Conservation (phyloP, 1,140 invertebrate species). For the Drosophila teissieri region DNA sequence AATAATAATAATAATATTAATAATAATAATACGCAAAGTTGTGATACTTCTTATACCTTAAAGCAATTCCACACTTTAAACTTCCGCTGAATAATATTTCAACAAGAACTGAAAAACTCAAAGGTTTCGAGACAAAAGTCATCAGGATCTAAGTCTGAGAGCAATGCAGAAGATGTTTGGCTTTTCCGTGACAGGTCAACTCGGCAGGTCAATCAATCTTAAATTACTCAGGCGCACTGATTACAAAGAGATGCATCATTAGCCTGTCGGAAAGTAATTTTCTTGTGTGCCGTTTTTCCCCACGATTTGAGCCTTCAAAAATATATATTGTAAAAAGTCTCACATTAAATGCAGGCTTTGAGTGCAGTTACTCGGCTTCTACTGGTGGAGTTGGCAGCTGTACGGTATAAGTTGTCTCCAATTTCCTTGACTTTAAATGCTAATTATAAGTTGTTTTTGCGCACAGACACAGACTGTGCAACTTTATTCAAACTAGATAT, state of each 20-base stretch:
- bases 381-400: constrained; percentile 1
- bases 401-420: constrained; percentile 24
- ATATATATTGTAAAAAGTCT: constrained; percentile 11
- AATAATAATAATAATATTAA: too few relatives aligned
- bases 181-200: constrained; percentile 33
- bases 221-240: constrained; percentile 26
- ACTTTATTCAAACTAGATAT: constrained; percentile 59
- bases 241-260: constrained; percentile 42
- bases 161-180: not conserved
- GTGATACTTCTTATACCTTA: too few relatives aligned
- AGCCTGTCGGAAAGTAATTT: constrained; percentile 29
- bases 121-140: not conserved
- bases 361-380: constrained; percentile 19
- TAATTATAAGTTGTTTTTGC: constrained; percentile 79
- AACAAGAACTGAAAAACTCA: not conserved
- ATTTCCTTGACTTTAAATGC: constrained; percentile 69
- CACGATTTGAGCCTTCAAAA: constrained; percentile 3
- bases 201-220: constrained; percentile 46
- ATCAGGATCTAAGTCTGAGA: not conserved
- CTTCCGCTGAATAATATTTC: not conserved
- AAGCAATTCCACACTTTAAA: not conserved
- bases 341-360: constrained; percentile 17
- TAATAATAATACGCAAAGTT: too few relatives aligned
- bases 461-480: constrained; percentile 21
- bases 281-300: not conserved